These are phyloP conservation scores for Podarcis siculus DNA, from an alignment of 2,797 vertebrate genomes.

Conservation along the genomic window DNA sequence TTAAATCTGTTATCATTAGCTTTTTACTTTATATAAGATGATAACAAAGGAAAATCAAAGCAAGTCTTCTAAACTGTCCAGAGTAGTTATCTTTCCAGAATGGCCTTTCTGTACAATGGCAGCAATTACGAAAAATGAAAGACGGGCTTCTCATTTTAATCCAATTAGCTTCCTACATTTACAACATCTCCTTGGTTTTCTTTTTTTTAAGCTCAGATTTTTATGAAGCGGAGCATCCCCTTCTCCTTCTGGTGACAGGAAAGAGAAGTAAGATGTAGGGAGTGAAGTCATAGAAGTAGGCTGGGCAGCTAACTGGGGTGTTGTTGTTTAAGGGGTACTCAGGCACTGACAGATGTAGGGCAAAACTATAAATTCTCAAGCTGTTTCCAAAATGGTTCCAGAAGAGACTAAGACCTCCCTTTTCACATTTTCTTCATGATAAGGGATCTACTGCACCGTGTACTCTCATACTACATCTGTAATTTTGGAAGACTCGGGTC, in stretches of 20 bases:
- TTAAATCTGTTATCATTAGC: slow-evolving; percentile 37
- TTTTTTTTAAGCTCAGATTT: slow-evolving; percentile 48
- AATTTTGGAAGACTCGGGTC: background rate
- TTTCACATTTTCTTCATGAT: background rate
- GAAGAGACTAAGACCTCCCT: background rate
- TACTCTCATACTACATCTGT: background rate
- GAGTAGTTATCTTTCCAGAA: slow-evolving; percentile 48
- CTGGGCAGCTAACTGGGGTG: too few species aligned
- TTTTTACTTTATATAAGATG: slow-evolving; percentile 34
- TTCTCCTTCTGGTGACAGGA: background rate
- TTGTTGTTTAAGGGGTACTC: background rate
- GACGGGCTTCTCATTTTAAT: slow-evolving; percentile 54
- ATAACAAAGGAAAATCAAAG: slow-evolving; percentile 55
- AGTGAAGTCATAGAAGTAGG: too few species aligned
- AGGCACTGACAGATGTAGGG: background rate
- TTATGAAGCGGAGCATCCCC: background rate
- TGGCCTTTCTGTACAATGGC: slow-evolving; percentile 52
- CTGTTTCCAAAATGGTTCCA: background rate
- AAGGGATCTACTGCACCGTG: too few species aligned
- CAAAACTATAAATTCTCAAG: background rate
- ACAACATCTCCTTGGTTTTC: slow-evolving; percentile 45
- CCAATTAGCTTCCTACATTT: slow-evolving; percentile 53
- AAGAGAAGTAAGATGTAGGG: background rate
- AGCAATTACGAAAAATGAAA: slow-evolving; percentile 61
- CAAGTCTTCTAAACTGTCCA: slow-evolving; percentile 43